These are phyloP conservation scores for Galaxea fascicularis DNA, from an alignment of 92 coral and sea anemone species.

Conservation along the genomic window DNA sequence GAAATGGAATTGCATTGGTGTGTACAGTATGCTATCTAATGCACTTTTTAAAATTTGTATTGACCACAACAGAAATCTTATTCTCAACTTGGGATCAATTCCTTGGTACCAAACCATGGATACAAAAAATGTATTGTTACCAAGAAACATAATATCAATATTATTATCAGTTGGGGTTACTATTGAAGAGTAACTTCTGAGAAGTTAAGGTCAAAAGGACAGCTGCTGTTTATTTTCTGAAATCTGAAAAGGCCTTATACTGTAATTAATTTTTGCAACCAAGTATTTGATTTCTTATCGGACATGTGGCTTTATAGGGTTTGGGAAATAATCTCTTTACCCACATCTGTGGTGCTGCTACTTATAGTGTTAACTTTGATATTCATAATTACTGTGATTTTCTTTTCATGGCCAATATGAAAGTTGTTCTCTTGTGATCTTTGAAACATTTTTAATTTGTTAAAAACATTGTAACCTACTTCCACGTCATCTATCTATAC, in stretches of 20 bases:
- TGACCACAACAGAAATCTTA: not conserved
- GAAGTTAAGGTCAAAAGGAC: not conserved
- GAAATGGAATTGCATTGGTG: too few relatives aligned
- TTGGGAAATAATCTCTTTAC: not conserved
- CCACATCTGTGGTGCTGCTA: not conserved
- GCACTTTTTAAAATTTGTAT: too few relatives aligned
- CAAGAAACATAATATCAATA: not conserved
- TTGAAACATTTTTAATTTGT: not conserved
- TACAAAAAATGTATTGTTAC: not conserved
- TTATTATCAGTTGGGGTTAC: slow-evolving; percentile 2
- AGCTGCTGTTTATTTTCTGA: slow-evolving; percentile 1
- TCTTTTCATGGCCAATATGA: not conserved
- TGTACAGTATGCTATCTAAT: too few relatives aligned
- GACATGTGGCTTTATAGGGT: not conserved
- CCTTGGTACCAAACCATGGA: not conserved
- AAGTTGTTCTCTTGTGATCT: slow-evolving; percentile 4
- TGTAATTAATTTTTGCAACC: slow-evolving; percentile 13
- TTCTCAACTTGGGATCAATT: not conserved
- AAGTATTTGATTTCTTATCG: slow-evolving; percentile 6
- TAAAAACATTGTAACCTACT: not conserved
- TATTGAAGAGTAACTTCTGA: not conserved
- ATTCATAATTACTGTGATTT: too few relatives aligned
- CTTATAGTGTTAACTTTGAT: not conserved
- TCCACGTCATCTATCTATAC: not conserved
- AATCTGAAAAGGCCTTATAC: not conserved